Conservation (phyloP, 2,113 vertebrate species). For the Crotalus horridus region DNA sequence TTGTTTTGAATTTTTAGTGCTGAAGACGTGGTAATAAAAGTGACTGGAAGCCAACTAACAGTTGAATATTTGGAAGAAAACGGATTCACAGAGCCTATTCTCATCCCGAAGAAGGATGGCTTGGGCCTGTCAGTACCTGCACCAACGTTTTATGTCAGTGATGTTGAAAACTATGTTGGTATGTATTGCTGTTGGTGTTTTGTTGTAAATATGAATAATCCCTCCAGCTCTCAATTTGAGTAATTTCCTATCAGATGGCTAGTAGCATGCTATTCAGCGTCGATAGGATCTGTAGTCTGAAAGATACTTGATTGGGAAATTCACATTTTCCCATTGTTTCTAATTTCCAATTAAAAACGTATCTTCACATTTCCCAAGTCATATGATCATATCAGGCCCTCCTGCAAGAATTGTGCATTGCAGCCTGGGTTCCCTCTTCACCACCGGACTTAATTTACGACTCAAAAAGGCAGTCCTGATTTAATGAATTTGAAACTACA, state of each 20-base stretch:
- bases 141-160: constrained; percentile 97
- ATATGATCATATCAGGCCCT: neutral
- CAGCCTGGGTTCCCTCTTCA: neutral
- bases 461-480: neutral
- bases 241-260: neutral
- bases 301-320: neutral
- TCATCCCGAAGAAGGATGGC: constrained; percentile 93
- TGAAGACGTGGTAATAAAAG: constrained; percentile 89
- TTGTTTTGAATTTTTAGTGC: constrained; percentile 72
- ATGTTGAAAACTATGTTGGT: constrained; percentile 97
- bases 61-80: constrained; percentile 89
- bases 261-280: neutral
- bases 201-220: neutral
- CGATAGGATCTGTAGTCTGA: neutral
- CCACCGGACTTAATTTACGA: neutral
- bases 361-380: neutral
- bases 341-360: neutral
- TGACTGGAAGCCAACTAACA: constrained; percentile 84
- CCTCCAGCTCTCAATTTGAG: neutral
- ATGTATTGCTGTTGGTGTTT: constrained; percentile 44
- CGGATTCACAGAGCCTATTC: constrained; percentile 91
- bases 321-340: neutral
- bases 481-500: neutral
- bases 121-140: constrained; percentile 87
- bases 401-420: neutral